Evolutionary conservation across 2,113 vertebrate species (phyloP), one percentile per base, ranked within the genome.

Genomic region (Tetraodon nigroviridis): DNA sequence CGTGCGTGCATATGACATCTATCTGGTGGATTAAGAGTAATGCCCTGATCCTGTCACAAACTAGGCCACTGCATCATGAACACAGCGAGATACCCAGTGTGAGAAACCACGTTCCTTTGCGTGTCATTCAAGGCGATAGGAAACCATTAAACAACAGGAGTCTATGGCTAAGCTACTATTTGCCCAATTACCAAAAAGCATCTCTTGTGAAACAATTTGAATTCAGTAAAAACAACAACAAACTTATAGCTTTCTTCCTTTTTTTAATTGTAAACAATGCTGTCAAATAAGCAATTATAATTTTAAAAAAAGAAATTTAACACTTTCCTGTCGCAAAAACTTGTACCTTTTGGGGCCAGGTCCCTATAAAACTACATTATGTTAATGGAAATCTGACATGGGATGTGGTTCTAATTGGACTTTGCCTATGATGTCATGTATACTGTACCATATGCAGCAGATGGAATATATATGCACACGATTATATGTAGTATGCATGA

Each of bases 11-110:
- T 66, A 63, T 87, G 81, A 81, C 81, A 86, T 88, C 76, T 85
- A 83, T 84, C 82, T 72, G 71, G 56, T 79, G 83, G 85, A 87
- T 88, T 87, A 88, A 82, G 82, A 87, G 79, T 86, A 84, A 87
- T 86, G 80, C 85, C 79, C 67, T 86, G 83, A 88, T 88, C 86
- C 81, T 40, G 69, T 81, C 63, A 58, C 76, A 82, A 88, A 84
- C 82, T 87, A 84, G 86, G 86, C 66, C 85, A 88, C 61, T 37
- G 83, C 82, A 73, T 58, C 67, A 24, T 64, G 69, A 73, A 71
- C 50, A 46, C 75, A 32, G 69, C 2, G 67, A 79, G 69, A 81
- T 58, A 53, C 61, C 55, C 78, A 11, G 55, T 47, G 60, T 42
- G 41, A 67, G 64, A 60, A 67, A 47, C 69, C 42, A 55, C 73